Evolutionary conservation across 2,888 invertebrate species (phyloP).

Genomic region (Papilio demoleus): DNA sequence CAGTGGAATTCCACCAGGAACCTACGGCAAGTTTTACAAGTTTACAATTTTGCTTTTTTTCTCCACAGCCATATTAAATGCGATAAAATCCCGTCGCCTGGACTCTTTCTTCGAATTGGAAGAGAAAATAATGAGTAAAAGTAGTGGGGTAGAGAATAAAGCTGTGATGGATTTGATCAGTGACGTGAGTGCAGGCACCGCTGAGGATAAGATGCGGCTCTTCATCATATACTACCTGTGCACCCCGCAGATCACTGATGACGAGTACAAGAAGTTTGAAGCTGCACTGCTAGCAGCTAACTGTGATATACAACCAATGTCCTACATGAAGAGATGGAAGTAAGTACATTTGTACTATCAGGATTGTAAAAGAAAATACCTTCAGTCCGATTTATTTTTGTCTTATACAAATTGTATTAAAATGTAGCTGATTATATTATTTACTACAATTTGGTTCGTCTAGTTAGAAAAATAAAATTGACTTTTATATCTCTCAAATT

Average conservation of each 20-base stretch:
- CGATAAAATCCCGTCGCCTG: conserved; percentile 93
- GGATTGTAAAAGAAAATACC: conserved; percentile 1
- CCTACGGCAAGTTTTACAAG: no score
- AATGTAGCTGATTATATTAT: no score
- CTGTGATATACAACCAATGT: conserved; percentile 92
- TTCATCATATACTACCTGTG: conserved; percentile 97
- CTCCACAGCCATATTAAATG: conserved; percentile 88
- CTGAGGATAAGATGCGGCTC: conserved; percentile 96
- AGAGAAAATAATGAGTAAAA: conserved; percentile 97
- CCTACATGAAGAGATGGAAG: conserved; percentile 97
- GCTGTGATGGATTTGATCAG: conserved; percentile 93
- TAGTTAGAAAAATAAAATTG: no score
- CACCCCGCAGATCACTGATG: conserved; percentile 89
- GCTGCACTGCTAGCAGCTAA: conserved; percentile 90
- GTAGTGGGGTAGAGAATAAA: conserved; percentile 88
- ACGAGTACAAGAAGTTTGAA: conserved; percentile 93
- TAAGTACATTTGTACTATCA: no score
- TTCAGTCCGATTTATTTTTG: no score
- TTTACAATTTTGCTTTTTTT: no score
- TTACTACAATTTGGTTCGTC: no score
- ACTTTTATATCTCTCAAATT: no score
- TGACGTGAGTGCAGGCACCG: conserved; percentile 93
- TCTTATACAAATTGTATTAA: no score
- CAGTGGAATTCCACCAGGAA: no score
- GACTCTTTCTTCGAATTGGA: conserved; percentile 99